Evolutionary conservation across 2,797 vertebrate species (phyloP).

Genomic region (Lepus oiostolus): DNA sequence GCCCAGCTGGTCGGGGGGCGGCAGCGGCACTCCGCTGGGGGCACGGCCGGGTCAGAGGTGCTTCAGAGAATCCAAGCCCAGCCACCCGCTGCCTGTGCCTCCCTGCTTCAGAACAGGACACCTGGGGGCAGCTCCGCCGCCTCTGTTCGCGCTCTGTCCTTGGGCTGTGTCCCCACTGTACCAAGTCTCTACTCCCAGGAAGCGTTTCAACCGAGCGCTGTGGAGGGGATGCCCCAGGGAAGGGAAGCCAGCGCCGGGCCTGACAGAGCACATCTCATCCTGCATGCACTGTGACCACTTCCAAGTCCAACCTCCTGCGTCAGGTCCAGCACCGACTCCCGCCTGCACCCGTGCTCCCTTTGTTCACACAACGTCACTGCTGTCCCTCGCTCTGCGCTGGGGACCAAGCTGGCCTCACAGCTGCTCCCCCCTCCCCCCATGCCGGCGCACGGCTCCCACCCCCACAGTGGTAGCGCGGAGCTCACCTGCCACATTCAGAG

Average conservation of each 20-base stretch:
- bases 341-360: rapidly evolving
- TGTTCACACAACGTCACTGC: too few relatives aligned
- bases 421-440: rapidly evolving
- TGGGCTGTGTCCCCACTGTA: background rate
- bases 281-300: background rate
- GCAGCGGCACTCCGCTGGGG: background rate
- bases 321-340: background rate
- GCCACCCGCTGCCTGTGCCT: too few relatives aligned
- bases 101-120: background rate
- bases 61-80: background rate
- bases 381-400: too few relatives aligned
- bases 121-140: background rate
- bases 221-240: background rate
- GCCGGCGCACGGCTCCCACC: background rate
- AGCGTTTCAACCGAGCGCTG: background rate
- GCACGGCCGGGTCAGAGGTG: background rate
- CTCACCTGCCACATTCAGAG: slow-evolving; percentile 93
- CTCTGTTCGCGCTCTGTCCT: background rate
- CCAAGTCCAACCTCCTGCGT: background rate
- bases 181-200: background rate
- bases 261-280: background rate
- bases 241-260: too few relatives aligned
- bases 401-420: background rate
- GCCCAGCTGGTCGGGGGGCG: too few relatives aligned
- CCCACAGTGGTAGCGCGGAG: background rate